A percentile compares a stretch with the other conserved stretches of the same genome.
Evolutionary conservation across 2,797 vertebrate genomes (phyloP).

Genomic region (Aeoliscus strigatus): DNA sequence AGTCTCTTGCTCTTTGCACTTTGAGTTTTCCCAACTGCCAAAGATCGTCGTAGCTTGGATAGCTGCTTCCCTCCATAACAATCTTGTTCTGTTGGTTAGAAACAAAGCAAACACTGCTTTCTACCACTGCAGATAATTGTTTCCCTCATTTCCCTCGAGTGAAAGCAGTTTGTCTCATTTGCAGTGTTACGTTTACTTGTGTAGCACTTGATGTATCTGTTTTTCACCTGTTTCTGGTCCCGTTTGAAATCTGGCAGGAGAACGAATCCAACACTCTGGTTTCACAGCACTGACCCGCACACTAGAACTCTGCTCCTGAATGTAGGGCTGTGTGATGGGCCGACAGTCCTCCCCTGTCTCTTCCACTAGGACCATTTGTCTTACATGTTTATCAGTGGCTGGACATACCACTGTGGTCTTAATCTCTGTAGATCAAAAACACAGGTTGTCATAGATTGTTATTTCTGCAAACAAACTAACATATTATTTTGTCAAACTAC

Average conservation of each 20-base stretch:
- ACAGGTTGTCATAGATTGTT: not conserved
- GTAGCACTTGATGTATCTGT: not conserved
- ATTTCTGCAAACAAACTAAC: no score
- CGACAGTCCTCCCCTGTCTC: conserved; percentile 84
- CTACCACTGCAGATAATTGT: no score
- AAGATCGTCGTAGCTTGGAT: no score
- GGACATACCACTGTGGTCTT: conserved; percentile 91
- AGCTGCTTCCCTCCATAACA: no score
- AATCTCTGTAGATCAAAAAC: conserved; percentile 68
- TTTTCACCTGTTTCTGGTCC: conserved; percentile 90
- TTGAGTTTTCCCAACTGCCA: no score
- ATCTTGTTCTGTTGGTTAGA: no score
- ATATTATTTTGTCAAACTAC: conserved; percentile 50
- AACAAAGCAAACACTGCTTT: no score
- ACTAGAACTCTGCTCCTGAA: conserved; percentile 85
- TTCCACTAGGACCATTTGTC: conserved; percentile 85
- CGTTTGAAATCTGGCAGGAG: conserved; percentile 95
- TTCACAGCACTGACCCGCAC: conserved; percentile 75
- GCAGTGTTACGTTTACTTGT: no score
- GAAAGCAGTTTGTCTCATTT: no score
- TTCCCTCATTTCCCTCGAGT: no score
- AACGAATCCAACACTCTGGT: conserved; percentile 82
- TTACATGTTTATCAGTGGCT: conserved; percentile 89
- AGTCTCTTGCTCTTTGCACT: conserved; percentile 41
- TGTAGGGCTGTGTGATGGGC: conserved; percentile 82